phyloP scores from a whole-genome alignment of 2,797 vertebrate genomes.

The Peromyscus eremicus region DNA sequence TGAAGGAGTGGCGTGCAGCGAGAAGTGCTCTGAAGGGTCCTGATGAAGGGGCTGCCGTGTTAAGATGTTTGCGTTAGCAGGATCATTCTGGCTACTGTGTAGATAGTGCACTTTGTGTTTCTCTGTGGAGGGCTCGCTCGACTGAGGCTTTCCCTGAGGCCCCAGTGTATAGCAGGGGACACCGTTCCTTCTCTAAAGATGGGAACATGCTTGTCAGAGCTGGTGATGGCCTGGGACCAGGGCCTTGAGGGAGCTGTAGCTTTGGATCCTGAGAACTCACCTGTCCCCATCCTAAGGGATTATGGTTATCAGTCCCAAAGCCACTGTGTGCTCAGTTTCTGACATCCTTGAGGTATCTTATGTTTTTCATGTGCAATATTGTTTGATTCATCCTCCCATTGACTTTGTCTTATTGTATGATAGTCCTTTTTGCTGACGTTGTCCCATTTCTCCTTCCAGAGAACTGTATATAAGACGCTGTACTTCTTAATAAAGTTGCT shows the following conservation, averaged over 20 bases:
- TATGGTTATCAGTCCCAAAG: not conserved
- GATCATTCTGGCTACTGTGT: not conserved
- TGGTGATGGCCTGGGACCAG: not conserved
- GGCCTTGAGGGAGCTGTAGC: not conserved
- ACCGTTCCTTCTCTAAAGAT: not conserved
- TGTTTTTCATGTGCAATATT: not conserved
- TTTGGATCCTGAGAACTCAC: not conserved
- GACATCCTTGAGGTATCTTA: not conserved
- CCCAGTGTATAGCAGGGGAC: not conserved
- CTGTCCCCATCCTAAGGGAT: too few relatives aligned
- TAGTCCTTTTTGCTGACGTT: not conserved
- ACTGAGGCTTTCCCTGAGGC: too few relatives aligned
- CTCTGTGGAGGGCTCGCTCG: not conserved
- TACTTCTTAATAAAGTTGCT: not conserved
- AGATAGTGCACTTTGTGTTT: constrained; percentile 17
- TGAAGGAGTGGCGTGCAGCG: not conserved
- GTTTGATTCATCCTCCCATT: not conserved
- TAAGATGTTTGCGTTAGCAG: not conserved
- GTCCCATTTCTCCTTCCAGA: not conserved
- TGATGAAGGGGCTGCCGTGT: not conserved
- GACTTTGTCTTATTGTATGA: not conserved
- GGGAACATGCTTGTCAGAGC: not conserved
- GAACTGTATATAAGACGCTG: not conserved
- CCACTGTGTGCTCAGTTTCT: not conserved
- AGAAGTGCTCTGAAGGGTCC: not conserved